Base-by-base conservation (phyloP, 2,113 vertebrate species). In the Microcebus lehilahytsara region DNA sequence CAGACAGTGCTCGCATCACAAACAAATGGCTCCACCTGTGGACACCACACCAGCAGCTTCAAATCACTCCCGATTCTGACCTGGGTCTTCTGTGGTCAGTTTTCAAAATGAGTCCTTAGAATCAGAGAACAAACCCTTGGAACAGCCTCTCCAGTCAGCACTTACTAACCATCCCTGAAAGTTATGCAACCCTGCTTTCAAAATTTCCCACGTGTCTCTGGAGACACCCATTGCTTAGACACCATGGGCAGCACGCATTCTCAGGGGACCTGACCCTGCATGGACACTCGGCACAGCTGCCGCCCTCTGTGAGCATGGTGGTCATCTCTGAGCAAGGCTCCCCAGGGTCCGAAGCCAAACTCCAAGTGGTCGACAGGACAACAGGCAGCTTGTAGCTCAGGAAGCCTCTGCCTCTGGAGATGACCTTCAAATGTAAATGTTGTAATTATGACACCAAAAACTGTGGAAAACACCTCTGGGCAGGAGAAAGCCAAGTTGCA, bases 341-440 rank as follows among this genome's bases (percentile, higher is more conserved):
- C 46, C 74, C 40, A 30, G 13, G 40, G 19, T 37, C 37, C 8
- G 0, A 7, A 74, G 66, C 72, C 91, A 51, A n/a, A 66, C 60
- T 27, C 34, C 14, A 6, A 62, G 58, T 1, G 42, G 30, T 37
- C 1, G 0, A 37, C 6, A 6, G 34, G 30, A n/a, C 20, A 2
- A 42, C 25, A 23, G 83, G 67, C 14, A 62, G 62, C 42, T 12
- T 22, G 30, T 30, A 34, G 46, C 77, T 51, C 5, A 7, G 7
- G 17, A 79, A 90, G 72, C 51, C 58, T 51, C 53, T 27, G 62
- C 58, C 58, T 80, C 72, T 64, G 6, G 0, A 85, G 53, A 78
- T 10, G 6, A 9, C 7, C 27, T 90, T 71, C 37, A 34, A 77
- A 58, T 32, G 4, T 8, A 9, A 56, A 34, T 23, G 25, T 42